Percentiles rank a stretch among this genome's conserved stretches.
Conservation (phyloP, 2,113 vertebrate species). For the Fregetta grallaria region DNA sequence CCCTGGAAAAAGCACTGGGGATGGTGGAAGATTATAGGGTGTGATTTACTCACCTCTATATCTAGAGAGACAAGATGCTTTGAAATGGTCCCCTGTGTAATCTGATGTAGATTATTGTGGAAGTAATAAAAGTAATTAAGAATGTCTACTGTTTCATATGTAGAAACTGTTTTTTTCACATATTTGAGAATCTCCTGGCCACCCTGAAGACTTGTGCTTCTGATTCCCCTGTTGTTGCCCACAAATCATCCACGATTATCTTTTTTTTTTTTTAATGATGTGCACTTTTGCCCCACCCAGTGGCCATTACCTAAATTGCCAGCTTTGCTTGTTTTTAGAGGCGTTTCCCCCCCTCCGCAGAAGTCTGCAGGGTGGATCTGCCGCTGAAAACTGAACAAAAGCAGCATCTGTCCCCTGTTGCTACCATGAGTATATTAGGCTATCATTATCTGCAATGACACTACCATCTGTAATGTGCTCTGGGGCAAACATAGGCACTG, state of each 20-base stretch:
- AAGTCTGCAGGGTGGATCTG: background rate
- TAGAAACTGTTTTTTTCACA: background rate
- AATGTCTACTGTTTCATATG: background rate
- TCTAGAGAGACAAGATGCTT: background rate
- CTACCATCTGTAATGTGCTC: constrained; percentile 56
- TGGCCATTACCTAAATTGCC: constrained; percentile 38
- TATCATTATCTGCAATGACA: constrained; percentile 34
- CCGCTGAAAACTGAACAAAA: constrained; percentile 28
- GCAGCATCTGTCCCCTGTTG: constrained; percentile 26
- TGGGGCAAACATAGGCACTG: constrained; percentile 38
- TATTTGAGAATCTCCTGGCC: background rate
- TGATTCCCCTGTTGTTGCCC: fast-evolving
- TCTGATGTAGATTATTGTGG: background rate
- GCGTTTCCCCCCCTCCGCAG: background rate
- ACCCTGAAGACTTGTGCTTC: background rate
- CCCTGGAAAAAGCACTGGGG: background rate
- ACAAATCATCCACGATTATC: background rate
- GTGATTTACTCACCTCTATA: background rate
- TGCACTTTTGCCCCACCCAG: constrained; percentile 68
- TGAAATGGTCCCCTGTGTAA: background rate
- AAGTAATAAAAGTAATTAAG: background rate
- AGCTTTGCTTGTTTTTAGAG: background rate
- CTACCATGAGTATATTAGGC: constrained; percentile 5
- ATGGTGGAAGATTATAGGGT: constrained; percentile 16
- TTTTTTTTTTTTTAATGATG: background rate